phyloP scores from a whole-genome alignment of 1,140 invertebrate species.

The Philotrypesis tridentata region DNA sequence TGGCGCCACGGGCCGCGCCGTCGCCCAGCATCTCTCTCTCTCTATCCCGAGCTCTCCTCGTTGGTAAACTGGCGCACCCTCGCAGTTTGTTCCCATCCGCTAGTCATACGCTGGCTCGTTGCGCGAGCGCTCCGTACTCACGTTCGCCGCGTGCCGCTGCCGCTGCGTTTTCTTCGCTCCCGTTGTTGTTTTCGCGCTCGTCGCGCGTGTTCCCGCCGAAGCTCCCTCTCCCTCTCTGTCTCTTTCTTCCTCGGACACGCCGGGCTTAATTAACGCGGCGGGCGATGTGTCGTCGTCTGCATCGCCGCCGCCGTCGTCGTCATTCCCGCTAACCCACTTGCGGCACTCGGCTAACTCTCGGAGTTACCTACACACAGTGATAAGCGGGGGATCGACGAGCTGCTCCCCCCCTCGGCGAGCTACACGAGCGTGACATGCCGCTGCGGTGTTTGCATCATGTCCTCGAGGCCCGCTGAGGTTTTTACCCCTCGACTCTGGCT shows the following conservation, averaged over 20 bases:
- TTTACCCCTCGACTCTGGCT: too few species aligned
- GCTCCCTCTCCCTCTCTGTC: too few species aligned
- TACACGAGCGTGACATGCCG: too few species aligned
- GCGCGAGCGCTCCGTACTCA: constrained; percentile 59
- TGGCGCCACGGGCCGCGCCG: constrained; percentile 72
- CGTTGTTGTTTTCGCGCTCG: background rate
- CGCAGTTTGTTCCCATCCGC: constrained; percentile 59
- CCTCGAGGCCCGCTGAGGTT: background rate
- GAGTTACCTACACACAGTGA: too few species aligned
- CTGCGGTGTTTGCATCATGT: background rate
- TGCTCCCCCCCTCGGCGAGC: too few species aligned
- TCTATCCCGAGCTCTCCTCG: constrained; percentile 52
- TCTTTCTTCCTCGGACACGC: too few species aligned
- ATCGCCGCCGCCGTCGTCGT: too few species aligned
- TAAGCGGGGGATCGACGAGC: background rate
- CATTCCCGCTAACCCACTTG: background rate
- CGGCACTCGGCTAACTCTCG: background rate
- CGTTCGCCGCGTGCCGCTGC: constrained; percentile 30
- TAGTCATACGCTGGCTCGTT: constrained; percentile 72
- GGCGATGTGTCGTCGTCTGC: background rate
- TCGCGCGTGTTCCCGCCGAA: too few species aligned
- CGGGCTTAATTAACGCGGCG: background rate
- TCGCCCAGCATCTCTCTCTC: constrained; percentile 73
- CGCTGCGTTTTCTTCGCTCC: background rate
- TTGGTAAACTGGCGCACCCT: constrained; percentile 67